Percentiles rank a stretch among this genome's conserved stretches.
Conservation (phyloP, 2,888 invertebrate genomes). For the Drosophila nigricruria region DNA sequence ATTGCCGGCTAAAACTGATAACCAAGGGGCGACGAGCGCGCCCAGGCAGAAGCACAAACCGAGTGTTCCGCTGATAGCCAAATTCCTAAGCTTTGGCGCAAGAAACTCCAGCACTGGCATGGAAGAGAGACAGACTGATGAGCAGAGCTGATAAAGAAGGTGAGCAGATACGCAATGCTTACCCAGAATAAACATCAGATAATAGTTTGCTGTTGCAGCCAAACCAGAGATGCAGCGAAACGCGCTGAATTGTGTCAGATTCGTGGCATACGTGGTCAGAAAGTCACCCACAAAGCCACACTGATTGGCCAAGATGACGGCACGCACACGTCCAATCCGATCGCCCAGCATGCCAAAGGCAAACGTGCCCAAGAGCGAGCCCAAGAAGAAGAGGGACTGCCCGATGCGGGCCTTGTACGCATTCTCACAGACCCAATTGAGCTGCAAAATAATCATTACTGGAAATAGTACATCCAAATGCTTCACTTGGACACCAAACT, state of each 20-base stretch:
- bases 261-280: slow-evolving; percentile 86
- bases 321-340: slow-evolving; percentile 86
- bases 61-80: slow-evolving; percentile 87
- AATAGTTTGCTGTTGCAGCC: slow-evolving; percentile 87
- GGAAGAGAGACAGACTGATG: background rate
- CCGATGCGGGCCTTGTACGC: slow-evolving; percentile 87
- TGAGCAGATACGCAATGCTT: slow-evolving; percentile 67
- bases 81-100: slow-evolving; percentile 86
- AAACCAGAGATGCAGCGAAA: slow-evolving; percentile 87
- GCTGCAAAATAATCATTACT: slow-evolving; percentile 7
- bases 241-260: slow-evolving; percentile 84
- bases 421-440: slow-evolving; percentile 84
- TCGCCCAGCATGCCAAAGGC: slow-evolving; percentile 87
- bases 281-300: slow-evolving; percentile 86
- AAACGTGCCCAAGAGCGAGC: slow-evolving; percentile 87
- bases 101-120: slow-evolving; percentile 87
- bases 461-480: too few relatives aligned
- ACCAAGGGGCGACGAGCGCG: slow-evolving; percentile 86
- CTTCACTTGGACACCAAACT: slow-evolving; percentile 16
- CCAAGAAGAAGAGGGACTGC: slow-evolving; percentile 87
- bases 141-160: slow-evolving; percentile 25
- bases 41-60: slow-evolving; percentile 87
- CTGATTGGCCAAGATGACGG: slow-evolving; percentile 86
- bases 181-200: slow-evolving; percentile 88
- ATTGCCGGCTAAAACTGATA: slow-evolving; percentile 84